Evolutionary conservation across 2,113 vertebrate genomes (phyloP).

Genomic region (Hemichromis elongatus): DNA sequence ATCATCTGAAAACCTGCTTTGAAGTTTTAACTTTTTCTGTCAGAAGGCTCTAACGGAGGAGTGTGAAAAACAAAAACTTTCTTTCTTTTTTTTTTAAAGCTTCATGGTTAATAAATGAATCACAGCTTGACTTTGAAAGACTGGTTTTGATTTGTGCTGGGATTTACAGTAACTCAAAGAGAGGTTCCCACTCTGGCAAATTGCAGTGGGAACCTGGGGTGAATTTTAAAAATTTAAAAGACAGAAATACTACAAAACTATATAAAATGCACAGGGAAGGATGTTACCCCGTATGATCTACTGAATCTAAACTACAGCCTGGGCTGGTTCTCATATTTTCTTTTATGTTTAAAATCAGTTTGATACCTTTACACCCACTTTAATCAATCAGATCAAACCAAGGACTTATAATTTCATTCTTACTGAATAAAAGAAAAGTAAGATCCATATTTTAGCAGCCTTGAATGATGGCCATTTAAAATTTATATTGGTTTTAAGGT

Average conservation of each 20-base stretch:
- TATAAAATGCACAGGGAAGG: not conserved
- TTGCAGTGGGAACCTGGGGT: not conserved
- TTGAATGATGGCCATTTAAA: not conserved
- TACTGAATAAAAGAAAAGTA: not conserved
- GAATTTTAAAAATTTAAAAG: not conserved
- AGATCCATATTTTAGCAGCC: not conserved
- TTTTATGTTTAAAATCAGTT: not conserved
- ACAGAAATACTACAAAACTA: not conserved
- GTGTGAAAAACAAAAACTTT: not conserved
- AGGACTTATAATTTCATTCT: not conserved
- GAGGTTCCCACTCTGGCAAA: not conserved
- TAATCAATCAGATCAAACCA: not conserved
- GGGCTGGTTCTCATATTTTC: not conserved
- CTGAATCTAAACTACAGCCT: not conserved
- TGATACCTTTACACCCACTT: not conserved
- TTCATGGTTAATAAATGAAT: constrained; percentile 31
- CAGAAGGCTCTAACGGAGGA: not conserved
- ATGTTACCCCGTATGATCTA: not conserved
- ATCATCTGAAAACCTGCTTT: not conserved
- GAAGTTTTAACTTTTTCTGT: constrained; percentile 18
- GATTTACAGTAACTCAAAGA: not conserved
- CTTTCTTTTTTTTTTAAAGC: not conserved
- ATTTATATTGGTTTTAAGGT: not conserved
- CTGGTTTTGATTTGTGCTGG: not conserved
- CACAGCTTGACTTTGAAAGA: not conserved